Evolutionary conservation across 2,113 vertebrate genomes (phyloP), one percentile per base, ranked within the genome.

Genomic region (Mus pahari): DNA sequence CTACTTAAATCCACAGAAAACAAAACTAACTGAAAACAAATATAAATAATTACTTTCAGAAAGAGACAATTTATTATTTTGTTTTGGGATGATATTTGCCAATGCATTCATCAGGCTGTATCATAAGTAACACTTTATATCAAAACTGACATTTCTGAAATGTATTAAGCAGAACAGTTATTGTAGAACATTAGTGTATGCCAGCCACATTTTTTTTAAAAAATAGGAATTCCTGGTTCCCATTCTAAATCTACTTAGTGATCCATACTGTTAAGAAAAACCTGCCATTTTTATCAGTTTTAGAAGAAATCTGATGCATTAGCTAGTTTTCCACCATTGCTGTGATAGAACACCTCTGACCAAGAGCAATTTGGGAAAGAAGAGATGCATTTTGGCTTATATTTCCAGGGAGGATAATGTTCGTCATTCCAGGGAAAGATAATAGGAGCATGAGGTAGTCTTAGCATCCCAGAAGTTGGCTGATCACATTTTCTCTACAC

Each of bases 41-140:
- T 45, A 45, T 45, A 86, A 86, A 31, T 86, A 48, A 66, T 45
- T 45, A 55, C 82, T 73, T 94, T 96, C 87, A 88, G 64, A 68
- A 78, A n/a, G 33, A 74, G 3, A 36, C 26, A 62, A 86, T 82
- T 39, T 82, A 28, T 86, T 93, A 79, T 88, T 92, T 94, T 83
- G 53, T 84, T 90, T 28, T 24, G 45, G 45, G 82, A 7, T 84
- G n/a, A 39, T 94, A 58, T 24, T 60, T 74, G 66, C 84, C 48
- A 73, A 10, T 79, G 19, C 88, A 66, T 7, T 33, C 26, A 90
- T 10, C 8, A 88, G 62, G 20, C 9, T 78, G 4, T 70, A 42
- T 79, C 89, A 79, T n/a, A 62, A 7, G 5, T 87, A 87, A 73
- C 26, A 91, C 48, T 96, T 82, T 94, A 86, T 0, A 82, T 16